Evolutionary conservation across 2,113 vertebrate species (phyloP), one percentile per base, ranked within the genome.

Genomic region (Brachyhypopomus gauderio): DNA sequence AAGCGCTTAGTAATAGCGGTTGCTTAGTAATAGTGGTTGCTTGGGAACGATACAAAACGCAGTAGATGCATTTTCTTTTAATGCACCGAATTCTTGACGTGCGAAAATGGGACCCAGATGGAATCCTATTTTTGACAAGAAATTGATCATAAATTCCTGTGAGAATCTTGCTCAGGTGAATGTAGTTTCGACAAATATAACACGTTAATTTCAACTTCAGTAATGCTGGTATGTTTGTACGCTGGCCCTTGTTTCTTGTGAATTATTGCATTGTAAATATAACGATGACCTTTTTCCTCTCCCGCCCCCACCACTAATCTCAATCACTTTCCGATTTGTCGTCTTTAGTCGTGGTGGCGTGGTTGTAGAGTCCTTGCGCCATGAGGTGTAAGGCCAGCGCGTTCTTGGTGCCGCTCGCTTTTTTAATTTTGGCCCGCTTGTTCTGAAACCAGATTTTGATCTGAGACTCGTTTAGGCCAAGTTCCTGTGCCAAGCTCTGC

Each of bases 381-480:
- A 97, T 97, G 87, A 97, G 94, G 91, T 97, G 96, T 83, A 96
- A 88, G 64, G 96, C 96, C 90, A 97, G 93, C 8, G 85, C 62
- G 93, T 97, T 97, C 88, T 97, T 97, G 82, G 72, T 86, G 87
- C 96, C 96, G 6, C 52, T 94, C 86, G 96, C 93, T 87, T 97
- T 97, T 92, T 97, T 97, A 92, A 97, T 96, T 90, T 97, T 97
- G 90, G 96, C 96, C 34, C 96, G 90, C 87, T 97, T 97, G 92
- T 97, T 97, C 92, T 97, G 96, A 85, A 97, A 97, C 96, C 96
- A 97, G 88, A 97, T 97, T 89, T 97, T 97, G 90, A 97, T 97
- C 92, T 97, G 96, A 9, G 96, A 96, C 89, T 97, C 96, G 63
- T 96, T 97, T 78, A 97, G 95, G 88, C 94, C 93, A 80, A 97